Evolutionary conservation across 2,888 invertebrate genomes (phyloP), one percentile per base, ranked within the genome.

Genomic region (Ditylenchus weischeri): DNA sequence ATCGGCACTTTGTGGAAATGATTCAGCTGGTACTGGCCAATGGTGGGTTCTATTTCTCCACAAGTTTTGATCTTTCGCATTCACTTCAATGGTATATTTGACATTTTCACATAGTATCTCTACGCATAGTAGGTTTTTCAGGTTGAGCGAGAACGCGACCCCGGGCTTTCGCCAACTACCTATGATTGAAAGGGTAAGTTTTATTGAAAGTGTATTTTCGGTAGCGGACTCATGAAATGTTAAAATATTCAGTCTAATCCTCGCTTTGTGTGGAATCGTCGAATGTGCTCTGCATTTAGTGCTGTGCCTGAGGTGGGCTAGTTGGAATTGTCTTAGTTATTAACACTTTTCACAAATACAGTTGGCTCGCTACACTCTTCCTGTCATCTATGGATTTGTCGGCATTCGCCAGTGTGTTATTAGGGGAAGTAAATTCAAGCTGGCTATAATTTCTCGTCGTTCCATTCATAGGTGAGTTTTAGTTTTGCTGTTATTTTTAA

Each of bases 11-110:
- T 83, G 86, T 93, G 79, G 87, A 88, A 8, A 91, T 98, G 91
- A 83, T 96, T 15, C 89, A 90, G 68, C 87, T 87, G 68, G 90
- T 91, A 0, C 86, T 98, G 64, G 88, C 89, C 50, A 90, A 91
- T 0, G 91, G 92, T 0, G 89, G 89, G 78, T 91, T 91, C 78
- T 98, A 94, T 85, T 96, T 92, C 86, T 94, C 93, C 19, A 91
- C 92, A 79, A 90, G 91, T 0, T 92, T 92, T 82, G 96, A 98
- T 85, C 85, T 98, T 65, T 92, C 92, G 35, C 93, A 94, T 84
- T 88, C 91, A 0, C 87, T 93, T 83, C 95, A 96, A 84, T 86
- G 93, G 72, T 86, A 93, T 64, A 1, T 1, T 62, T 23, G 54
- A 15, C 29, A 18, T 13, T 54, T 23, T 23, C n/a, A 54, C 13